Evolutionary conservation across 2,113 vertebrate species (phyloP).

Genomic region (Barbus barbus): DNA sequence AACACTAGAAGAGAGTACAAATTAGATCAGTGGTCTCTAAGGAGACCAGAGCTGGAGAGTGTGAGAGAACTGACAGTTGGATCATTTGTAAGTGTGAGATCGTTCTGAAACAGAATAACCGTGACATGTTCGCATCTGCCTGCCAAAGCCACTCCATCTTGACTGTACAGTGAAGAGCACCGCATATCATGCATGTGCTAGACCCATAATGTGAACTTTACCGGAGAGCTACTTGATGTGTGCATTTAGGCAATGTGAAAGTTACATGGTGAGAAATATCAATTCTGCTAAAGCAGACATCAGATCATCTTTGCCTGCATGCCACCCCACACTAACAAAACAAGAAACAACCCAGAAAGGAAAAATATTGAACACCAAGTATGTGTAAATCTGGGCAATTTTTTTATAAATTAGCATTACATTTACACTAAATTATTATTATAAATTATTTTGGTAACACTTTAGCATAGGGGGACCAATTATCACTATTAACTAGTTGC

Average conservation of each 20-base stretch:
- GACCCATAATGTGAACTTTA: background rate
- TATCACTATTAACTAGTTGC: no score
- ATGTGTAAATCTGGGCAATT: background rate
- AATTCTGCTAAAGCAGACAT: background rate
- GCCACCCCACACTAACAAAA: background rate
- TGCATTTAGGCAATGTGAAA: background rate
- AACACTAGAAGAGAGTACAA: slow-evolving; percentile 28
- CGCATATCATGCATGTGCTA: background rate
- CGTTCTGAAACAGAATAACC: slow-evolving; percentile 38
- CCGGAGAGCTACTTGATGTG: background rate
- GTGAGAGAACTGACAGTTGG: slow-evolving; percentile 41
- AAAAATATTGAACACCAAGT: background rate
- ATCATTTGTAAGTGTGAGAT: slow-evolving; percentile 57
- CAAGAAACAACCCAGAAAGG: background rate
- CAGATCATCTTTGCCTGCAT: background rate
- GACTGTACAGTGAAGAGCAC: background rate
- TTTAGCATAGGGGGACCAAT: no score
- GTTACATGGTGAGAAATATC: background rate
- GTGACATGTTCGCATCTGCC: slow-evolving; percentile 15
- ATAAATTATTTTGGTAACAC: background rate
- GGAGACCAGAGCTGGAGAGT: slow-evolving; percentile 41
- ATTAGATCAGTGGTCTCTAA: slow-evolving; percentile 39
- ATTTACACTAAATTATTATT: background rate
- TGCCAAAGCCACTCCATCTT: slow-evolving; percentile 1
- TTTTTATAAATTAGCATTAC: no score